Base-by-base conservation (phyloP, 2,888 invertebrate genomes). In the Schrankia costaestrigalis region DNA sequence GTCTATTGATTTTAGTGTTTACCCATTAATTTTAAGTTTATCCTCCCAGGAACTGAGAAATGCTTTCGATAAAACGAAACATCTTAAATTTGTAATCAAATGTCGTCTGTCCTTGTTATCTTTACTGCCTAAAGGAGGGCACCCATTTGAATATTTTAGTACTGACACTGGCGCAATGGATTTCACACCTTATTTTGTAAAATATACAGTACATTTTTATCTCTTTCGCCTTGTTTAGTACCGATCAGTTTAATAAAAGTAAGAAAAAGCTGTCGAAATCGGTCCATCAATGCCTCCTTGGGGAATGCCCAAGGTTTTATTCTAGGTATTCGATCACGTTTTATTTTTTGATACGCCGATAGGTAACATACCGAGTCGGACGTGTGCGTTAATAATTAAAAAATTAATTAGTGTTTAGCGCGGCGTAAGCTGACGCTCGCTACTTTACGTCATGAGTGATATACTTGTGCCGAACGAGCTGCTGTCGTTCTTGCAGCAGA, bases 41-140 rank as follows among this genome's bases (percentile, higher is more conserved):
- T 5, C 3, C 17, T 13, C 17, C n/a, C 1, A 17, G 17, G 18
- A 22, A 23, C 17, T 8, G 14, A 33, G 11, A 19, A 9, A 19
- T 21, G 9, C 26, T 14, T 35, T 26, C 34, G 35, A 28, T 41
- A 31, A 42, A 28, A 11, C 13, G 29, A 39, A 35, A 31, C 11
- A 30, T 19, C 11, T 14, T 51, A 43, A 34, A 47, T 56, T 51
- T 46, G 40, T 43, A 46, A 46, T 46, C 58, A 31, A 28, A 25
- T 21, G 25, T 35, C 33, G 36, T 31, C n/a, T 26, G 17, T 5
- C 10, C n/a, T n/a, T 30, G 22, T 44, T 47, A 53, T 37, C 35
- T 56, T 41, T 31, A 56, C 28, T 24, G 35, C 24, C 37, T 31
- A 35, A 46, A 47, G 34, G 30, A 22, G 27, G 29, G 9, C 17